A percentile compares a stretch with the other conserved stretches of the same genome.
phyloP scores from a whole-genome alignment of 2,888 invertebrate species.

The Leptinotarsa peninsularis region DNA sequence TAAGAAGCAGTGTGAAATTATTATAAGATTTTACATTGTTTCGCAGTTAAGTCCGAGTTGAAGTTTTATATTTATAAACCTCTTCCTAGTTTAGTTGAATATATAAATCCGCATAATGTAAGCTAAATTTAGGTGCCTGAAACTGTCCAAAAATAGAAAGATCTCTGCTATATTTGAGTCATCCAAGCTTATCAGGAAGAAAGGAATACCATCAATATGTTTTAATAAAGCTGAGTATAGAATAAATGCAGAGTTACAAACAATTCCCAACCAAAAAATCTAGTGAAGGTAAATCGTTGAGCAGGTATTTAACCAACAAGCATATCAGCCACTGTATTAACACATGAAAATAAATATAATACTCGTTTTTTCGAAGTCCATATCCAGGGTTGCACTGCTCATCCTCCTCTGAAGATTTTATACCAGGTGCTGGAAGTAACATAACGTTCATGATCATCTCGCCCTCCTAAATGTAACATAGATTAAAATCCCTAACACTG shows the following conservation, averaged over 20 bases:
- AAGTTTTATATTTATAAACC: too few relatives aligned
- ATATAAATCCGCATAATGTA: too few relatives aligned
- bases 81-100: too few relatives aligned
- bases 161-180: not conserved
- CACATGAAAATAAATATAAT: constrained; percentile 68
- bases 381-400: constrained; percentile 56
- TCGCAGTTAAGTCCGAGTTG: too few relatives aligned
- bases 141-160: constrained; percentile 7
- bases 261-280: constrained; percentile 66
- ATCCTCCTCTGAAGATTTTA: constrained; percentile 60
- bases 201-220: constrained; percentile 24
- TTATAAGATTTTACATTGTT: too few relatives aligned
- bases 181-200: constrained; percentile 2
- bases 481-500: constrained; percentile 60
- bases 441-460: constrained; percentile 64
- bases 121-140: not conserved
- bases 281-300: constrained; percentile 68
- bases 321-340: constrained; percentile 67
- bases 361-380: constrained; percentile 65
- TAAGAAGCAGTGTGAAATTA: too few relatives aligned
- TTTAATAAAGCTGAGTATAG: constrained; percentile 19
- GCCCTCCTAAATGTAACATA: constrained; percentile 62
- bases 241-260: constrained; percentile 60
- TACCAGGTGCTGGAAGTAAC: constrained; percentile 66
- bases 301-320: constrained; percentile 67